Evolutionary conservation across 2,888 invertebrate species (phyloP).

Genomic region (Mesorhabditis sp.): DNA sequence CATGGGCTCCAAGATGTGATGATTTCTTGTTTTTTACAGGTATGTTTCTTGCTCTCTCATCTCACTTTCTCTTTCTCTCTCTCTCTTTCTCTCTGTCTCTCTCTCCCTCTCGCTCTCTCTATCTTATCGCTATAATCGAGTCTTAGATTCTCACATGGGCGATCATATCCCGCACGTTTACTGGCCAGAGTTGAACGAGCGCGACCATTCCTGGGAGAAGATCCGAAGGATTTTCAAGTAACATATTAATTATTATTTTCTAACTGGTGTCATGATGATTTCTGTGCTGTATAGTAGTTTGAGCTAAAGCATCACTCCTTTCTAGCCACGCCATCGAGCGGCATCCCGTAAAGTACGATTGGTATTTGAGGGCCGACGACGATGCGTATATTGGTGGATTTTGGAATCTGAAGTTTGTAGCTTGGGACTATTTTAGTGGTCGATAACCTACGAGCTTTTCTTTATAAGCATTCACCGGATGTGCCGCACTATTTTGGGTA

Average conservation of each 20-base stretch:
- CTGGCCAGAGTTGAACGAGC: conserved; percentile 30
- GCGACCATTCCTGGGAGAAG: conserved; percentile 51
- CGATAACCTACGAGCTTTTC: conserved; percentile 39
- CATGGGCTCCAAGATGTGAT: conserved; percentile 46
- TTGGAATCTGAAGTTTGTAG: not conserved
- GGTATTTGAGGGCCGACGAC: conserved; percentile 50
- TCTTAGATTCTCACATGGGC: conserved; percentile 34
- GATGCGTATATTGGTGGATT: conserved; percentile 37
- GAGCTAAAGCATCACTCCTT: not conserved
- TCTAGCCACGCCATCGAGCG: conserved; percentile 33
- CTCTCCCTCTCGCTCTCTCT: not conserved
- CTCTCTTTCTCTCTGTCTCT: not conserved
- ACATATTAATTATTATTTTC: no score
- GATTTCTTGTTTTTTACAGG: conserved; percentile 41
- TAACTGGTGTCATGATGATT: not conserved
- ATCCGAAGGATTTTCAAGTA: conserved; percentile 41
- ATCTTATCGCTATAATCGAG: not conserved
- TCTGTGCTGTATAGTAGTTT: not conserved
- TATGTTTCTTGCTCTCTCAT: not conserved
- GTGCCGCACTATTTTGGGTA: conserved; percentile 37
- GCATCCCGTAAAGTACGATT: conserved; percentile 33
- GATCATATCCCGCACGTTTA: conserved; percentile 38
- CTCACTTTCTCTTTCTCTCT: not conserved
- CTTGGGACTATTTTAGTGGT: conserved; percentile 19
- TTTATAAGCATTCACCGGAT: conserved; percentile 26